These are phyloP conservation scores for Saturnia pavonia DNA, from an alignment of 2,888 invertebrate species.

Conservation along the genomic window DNA sequence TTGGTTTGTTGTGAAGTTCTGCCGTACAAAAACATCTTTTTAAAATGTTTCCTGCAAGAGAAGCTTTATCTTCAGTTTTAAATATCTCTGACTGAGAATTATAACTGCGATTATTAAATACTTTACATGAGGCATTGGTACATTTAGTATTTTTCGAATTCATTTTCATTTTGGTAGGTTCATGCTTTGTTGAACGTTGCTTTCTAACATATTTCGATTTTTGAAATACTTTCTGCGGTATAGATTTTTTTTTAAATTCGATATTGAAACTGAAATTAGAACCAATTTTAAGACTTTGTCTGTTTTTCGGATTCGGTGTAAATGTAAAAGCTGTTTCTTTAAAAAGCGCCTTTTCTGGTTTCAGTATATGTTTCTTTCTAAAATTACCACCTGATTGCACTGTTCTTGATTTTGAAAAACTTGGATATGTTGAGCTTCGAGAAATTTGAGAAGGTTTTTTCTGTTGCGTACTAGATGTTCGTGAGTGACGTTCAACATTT, in stretches of 20 bases:
- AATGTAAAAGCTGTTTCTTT: not conserved
- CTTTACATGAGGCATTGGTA: constrained; percentile 20
- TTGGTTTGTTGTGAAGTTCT: constrained; percentile 33
- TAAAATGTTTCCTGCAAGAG: constrained; percentile 35
- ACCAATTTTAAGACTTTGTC: constrained; percentile 40
- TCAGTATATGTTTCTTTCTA: constrained; percentile 21
- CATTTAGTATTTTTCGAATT: constrained; percentile 24
- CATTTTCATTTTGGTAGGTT: not conserved
- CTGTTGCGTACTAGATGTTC: constrained; percentile 25
- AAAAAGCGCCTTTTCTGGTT: not conserved
- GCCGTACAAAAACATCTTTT: constrained; percentile 50
- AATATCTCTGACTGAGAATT: constrained; percentile 32
- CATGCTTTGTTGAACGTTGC: not conserved
- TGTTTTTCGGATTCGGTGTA: constrained; percentile 21
- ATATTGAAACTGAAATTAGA: constrained; percentile 45
- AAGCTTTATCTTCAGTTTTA: constrained; percentile 31
- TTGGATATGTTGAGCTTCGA: constrained; percentile 23
- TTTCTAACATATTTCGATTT: not conserved
- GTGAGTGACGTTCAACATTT: constrained; percentile 22
- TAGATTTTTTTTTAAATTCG: constrained; percentile 41
- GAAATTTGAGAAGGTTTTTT: constrained; percentile 28
- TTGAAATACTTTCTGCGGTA: constrained; percentile 7
- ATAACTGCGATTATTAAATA: constrained; percentile 21
- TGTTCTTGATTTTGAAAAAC: constrained; percentile 34
- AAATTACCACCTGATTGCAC: constrained; percentile 33